Conservation (phyloP, 2,888 invertebrate species). For the Tribolium freemani region DNA sequence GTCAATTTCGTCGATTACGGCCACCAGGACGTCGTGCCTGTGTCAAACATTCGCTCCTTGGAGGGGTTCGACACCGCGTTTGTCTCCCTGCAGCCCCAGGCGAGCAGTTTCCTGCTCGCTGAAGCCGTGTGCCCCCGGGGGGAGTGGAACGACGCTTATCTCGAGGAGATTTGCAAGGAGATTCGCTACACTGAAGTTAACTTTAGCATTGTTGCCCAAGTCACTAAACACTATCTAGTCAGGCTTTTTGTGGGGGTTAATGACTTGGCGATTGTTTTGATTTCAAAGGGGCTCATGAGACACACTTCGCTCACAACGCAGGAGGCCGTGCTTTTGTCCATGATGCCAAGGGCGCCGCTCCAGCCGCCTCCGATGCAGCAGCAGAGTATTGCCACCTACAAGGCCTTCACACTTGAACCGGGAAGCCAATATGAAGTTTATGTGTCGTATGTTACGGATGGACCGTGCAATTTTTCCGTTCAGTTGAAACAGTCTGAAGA, state of each 20-base stretch:
- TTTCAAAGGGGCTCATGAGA: constrained; percentile 68
- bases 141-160: constrained; percentile 69
- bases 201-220: constrained; percentile 47
- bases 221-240: constrained; percentile 64
- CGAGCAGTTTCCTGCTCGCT: constrained; percentile 74
- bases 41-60: constrained; percentile 73
- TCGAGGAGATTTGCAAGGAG: constrained; percentile 65
- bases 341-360: constrained; percentile 46
- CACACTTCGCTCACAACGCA: constrained; percentile 69
- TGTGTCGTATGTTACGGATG: constrained; percentile 85
- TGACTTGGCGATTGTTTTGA: constrained; percentile 70
- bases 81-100: constrained; percentile 71
- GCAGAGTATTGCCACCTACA: constrained; percentile 70
- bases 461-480: constrained; percentile 83
- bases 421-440: constrained; percentile 77
- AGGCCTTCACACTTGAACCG: constrained; percentile 70
- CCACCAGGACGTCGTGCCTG: constrained; percentile 74
- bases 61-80: constrained; percentile 70
- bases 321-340: constrained; percentile 63
- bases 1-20: constrained; percentile 81
- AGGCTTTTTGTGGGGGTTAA: constrained; percentile 69
- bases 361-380: constrained; percentile 53
- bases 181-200: constrained; percentile 67
- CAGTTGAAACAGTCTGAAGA: constrained; percentile 76
- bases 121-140: constrained; percentile 68